A percentile compares a stretch with the other conserved stretches of the same genome.
Evolutionary conservation across 2,113 vertebrate species (phyloP).

Genomic region (Paramormyrops kingsleyae): DNA sequence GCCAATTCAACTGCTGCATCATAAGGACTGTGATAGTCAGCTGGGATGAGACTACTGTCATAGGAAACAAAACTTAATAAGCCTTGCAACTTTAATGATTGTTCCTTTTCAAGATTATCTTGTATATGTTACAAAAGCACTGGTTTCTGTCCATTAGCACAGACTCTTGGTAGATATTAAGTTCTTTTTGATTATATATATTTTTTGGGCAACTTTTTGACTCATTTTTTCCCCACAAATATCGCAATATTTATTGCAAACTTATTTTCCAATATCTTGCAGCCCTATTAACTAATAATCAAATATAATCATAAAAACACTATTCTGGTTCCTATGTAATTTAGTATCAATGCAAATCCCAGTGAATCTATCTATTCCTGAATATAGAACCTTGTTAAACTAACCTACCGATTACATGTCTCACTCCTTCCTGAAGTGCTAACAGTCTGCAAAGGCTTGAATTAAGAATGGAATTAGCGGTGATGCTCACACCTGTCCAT

Average conservation of each 20-base stretch:
- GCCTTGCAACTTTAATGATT: neutral
- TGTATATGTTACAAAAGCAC: neutral
- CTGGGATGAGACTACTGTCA: neutral
- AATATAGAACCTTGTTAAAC: neutral
- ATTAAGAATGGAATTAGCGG: neutral
- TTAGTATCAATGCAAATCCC: neutral
- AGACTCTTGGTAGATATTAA: neutral
- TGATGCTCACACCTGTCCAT: conserved; percentile 79
- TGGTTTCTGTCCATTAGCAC: neutral
- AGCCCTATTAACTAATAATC: neutral
- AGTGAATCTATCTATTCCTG: neutral
- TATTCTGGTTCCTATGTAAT: neutral
- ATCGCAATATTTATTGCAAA: neutral
- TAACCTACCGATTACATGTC: neutral
- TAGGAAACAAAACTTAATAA: neutral
- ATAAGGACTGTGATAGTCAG: neutral
- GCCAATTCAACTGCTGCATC: neutral
- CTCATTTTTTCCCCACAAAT: neutral
- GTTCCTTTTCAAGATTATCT: neutral
- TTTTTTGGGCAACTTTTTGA: neutral
- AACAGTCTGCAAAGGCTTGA: too few species aligned
- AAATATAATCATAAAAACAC: neutral
- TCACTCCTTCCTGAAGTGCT: neutral
- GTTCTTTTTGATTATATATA: neutral
- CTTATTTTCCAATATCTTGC: neutral